Percentiles rank a stretch among this genome's conserved stretches.
Conservation (phyloP, 2,888 invertebrate species). For the Cryptops parisi region DNA sequence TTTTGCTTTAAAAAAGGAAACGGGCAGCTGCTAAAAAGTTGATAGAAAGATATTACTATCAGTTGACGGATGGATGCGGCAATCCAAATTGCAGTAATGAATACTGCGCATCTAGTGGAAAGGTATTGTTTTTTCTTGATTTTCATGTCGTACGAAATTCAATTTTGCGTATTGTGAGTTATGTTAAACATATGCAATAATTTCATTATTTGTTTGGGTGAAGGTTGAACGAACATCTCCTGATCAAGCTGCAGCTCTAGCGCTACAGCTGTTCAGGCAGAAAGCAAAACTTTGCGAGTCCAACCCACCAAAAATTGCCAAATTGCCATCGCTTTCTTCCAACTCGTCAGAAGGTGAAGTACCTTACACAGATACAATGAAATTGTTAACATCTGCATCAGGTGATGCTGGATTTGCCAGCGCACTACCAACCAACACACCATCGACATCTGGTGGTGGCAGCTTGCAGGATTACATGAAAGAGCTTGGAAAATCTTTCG, state of each 20-base stretch:
- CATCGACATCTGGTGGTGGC: constrained; percentile 6
- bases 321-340: constrained; percentile 16
- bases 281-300: constrained; percentile 30
- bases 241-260: constrained; percentile 80
- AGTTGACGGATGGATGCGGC: constrained; percentile 82
- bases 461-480: not conserved
- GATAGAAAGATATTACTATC: constrained; percentile 85
- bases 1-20: constrained; percentile 25
- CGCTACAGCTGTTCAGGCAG: constrained; percentile 48
- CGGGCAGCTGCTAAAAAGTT: constrained; percentile 54
- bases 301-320: constrained; percentile 25
- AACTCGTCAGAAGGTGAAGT: too few relatives aligned
- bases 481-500: not conserved
- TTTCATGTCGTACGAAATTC: too few relatives aligned
- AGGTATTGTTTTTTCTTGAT: constrained; percentile 41
- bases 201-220: not conserved
- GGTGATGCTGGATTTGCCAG: too few relatives aligned
- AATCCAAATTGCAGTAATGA: constrained; percentile 71
- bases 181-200: too few relatives aligned
- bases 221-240: constrained; percentile 41
- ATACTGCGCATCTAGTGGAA: constrained; percentile 78
- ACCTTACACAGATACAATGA: too few relatives aligned
- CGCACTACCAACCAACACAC: not conserved
- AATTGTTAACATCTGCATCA: too few relatives aligned
- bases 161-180: too few relatives aligned